Conservation (phyloP, 2,797 vertebrate species). For the Rhadinocentrus ornatus region DNA sequence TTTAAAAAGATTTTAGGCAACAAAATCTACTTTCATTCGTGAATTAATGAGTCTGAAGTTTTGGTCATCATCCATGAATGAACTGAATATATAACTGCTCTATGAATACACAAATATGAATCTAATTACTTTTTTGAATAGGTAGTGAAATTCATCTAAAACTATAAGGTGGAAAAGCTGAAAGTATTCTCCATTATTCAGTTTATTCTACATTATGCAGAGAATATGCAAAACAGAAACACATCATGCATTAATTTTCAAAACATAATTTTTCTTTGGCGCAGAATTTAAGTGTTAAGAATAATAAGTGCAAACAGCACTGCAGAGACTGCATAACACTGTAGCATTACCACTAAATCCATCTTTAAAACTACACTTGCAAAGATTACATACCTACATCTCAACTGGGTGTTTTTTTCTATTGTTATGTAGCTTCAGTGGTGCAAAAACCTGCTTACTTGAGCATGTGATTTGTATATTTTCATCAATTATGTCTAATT, state of each 20-base stretch:
- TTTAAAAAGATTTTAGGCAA: background rate
- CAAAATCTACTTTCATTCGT: background rate
- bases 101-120: slow-evolving; percentile 1
- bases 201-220: slow-evolving; percentile 13
- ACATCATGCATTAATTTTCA: background rate
- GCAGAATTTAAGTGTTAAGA: background rate
- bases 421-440: background rate
- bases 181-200: background rate
- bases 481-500: background rate
- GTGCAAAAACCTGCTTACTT: background rate
- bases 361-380: background rate
- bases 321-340: background rate
- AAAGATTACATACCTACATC: background rate
- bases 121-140: background rate
- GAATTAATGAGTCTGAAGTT: background rate
- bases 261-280: background rate
- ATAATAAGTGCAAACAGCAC: background rate
- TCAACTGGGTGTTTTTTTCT: background rate
- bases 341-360: background rate
- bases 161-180: background rate
- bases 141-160: slow-evolving; percentile 5
- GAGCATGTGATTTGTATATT: background rate
- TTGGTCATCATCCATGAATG: background rate
- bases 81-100: background rate
- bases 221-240: slow-evolving; percentile 17